Conservation (phyloP, 2,888 invertebrate species). For the Dynastes maya region DNA sequence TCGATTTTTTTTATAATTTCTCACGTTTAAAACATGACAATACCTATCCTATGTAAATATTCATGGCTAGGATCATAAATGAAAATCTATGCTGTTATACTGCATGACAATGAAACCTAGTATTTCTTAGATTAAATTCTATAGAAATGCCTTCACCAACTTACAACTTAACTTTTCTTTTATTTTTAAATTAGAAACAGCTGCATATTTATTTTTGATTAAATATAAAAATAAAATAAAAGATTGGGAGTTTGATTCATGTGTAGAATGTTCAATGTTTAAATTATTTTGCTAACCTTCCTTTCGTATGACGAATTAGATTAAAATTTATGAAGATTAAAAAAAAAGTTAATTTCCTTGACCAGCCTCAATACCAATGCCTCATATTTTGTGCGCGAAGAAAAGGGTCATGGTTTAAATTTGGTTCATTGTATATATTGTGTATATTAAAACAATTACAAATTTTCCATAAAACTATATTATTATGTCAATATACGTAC, state of each 20-base stretch:
- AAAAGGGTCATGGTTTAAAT: conserved; percentile 10
- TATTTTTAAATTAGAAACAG: too few species aligned
- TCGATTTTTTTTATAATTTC: too few species aligned
- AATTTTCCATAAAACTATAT: neutral
- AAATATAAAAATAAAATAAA: neutral
- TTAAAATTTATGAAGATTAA: neutral
- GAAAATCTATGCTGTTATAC: too few species aligned
- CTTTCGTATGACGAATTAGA: neutral
- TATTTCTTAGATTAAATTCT: too few species aligned
- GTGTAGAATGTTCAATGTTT: neutral
- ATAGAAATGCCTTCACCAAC: too few species aligned
- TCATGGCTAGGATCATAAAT: too few species aligned
- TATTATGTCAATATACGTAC: neutral
- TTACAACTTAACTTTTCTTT: too few species aligned
- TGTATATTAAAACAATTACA: neutral
- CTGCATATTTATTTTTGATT: too few species aligned
- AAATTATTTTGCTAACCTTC: conserved; percentile 1
- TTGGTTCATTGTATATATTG: neutral
- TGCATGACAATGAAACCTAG: too few species aligned
- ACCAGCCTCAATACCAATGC: conserved; percentile 1
- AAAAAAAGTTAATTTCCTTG: conserved; percentile 17
- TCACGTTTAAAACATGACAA: too few species aligned
- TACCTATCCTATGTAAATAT: too few species aligned
- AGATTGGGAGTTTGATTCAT: neutral
- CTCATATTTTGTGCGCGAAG: neutral